Base-by-base conservation (phyloP, 2,888 invertebrate genomes). In the Dryadula phaetusa region DNA sequence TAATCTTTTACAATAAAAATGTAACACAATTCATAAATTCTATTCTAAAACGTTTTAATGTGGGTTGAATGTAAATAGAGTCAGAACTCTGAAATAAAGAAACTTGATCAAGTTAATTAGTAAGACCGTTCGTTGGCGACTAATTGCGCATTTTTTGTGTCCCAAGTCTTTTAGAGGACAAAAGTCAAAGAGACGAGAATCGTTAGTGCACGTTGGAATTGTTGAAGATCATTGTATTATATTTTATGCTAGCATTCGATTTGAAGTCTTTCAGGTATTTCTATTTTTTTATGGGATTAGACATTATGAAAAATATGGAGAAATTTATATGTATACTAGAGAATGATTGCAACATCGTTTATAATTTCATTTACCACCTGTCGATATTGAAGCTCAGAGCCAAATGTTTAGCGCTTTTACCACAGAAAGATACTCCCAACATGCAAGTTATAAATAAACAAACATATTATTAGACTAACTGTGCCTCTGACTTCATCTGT, bases 41-140 rank as follows among this genome's bases (percentile, higher is more conserved):
- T 20, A 63, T 61, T 66, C 46, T 60, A 47, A 67, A 67, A 64
- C 61, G 70, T 58, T 67, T 71, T 72, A 76, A 78, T 73, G 73
- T 75, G 74, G 70, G 76, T 76, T 73, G 80, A 84, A 83, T 80
- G 75, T 76, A 84, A 83, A 82, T 75, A 78, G 81, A 77, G 72
- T 77, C 71, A 77, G 74, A 79, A 77, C 71, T 77, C 70, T 77
- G 74, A 79, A 83, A 84, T 84, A 86, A 89, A 85, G 82, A 80
- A 82, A 83, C 83, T 82, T 78, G 85, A 87, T 87, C 84, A 82
- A 89, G 85, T 87, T 88, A 90, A 90, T 90, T 89, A 89, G 85
- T 82, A 76, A 82, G 85, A 79, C 84, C 86, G 83, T 87, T 85
- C 84, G 82, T 85, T 81, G 83, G 82, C 82, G 85, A 84, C 87